These are phyloP conservation scores for Parnassius mnemosyne DNA, from an alignment of 2,888 invertebrate genomes.

Conservation along the genomic window DNA sequence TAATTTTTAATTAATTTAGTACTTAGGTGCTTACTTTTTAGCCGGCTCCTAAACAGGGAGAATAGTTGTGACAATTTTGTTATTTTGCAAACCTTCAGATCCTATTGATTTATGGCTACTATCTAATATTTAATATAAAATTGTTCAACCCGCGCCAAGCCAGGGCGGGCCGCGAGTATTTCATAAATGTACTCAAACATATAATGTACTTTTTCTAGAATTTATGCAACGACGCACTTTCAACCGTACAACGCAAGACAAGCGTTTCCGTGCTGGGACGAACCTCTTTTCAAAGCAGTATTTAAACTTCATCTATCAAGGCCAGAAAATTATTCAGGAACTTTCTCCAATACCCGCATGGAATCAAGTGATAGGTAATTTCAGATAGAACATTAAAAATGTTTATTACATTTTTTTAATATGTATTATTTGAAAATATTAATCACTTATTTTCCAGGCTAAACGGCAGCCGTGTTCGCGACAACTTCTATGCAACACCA, in stretches of 20 bases:
- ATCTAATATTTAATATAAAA: no score
- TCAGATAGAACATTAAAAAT: neutral
- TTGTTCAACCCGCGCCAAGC: no score
- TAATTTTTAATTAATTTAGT: no score
- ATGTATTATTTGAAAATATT: neutral
- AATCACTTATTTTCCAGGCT: constrained; percentile 36
- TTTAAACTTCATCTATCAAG: constrained; percentile 85
- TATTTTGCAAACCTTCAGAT: no score
- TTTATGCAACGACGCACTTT: constrained; percentile 86
- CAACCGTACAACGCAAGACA: constrained; percentile 88
- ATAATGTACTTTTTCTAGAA: constrained; percentile 49
- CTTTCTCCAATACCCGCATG: constrained; percentile 83
- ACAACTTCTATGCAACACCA: constrained; percentile 77
- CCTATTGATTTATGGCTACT: no score
- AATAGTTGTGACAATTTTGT: no score
- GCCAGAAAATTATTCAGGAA: constrained; percentile 64
- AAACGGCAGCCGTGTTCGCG: constrained; percentile 38
- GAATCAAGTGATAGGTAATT: constrained; percentile 43
- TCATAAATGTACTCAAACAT: neutral
- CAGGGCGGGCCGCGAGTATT: no score
- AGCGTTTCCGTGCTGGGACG: constrained; percentile 94
- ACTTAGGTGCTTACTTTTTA: no score
- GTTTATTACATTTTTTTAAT: neutral
- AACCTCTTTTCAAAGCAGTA: constrained; percentile 88
- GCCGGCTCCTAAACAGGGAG: no score